These are phyloP conservation scores for Atherix ibis DNA, from an alignment of 2,888 invertebrate species.

Conservation along the genomic window DNA sequence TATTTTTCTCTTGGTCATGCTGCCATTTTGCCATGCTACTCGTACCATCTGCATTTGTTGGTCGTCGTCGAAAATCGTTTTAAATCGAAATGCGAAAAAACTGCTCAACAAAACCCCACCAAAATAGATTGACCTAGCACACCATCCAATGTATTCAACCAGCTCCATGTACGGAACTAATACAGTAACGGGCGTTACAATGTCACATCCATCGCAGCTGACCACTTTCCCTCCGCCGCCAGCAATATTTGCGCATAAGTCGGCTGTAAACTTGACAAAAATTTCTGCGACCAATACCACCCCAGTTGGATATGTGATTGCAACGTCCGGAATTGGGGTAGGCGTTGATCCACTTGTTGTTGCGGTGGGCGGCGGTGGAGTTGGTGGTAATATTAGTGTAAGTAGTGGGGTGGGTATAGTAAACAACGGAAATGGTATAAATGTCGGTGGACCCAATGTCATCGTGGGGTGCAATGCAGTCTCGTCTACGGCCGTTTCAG, in stretches of 20 bases:
- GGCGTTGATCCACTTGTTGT: slow-evolving; percentile 1
- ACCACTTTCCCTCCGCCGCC: slow-evolving; percentile 30
- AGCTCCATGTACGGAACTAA: slow-evolving; percentile 31
- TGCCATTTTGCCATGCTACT: no score
- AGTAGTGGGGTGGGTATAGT: no score
- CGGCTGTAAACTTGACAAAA: slow-evolving; percentile 17
- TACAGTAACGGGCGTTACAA: slow-evolving; percentile 30
- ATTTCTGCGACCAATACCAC: slow-evolving; percentile 17
- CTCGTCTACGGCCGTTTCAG: neutral
- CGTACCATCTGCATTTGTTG: no score
- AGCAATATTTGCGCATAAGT: slow-evolving; percentile 26
- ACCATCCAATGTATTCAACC: slow-evolving; percentile 32
- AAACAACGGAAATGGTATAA: no score
- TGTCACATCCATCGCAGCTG: slow-evolving; percentile 34
- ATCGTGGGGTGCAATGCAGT: neutral
- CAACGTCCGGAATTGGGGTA: slow-evolving; percentile 5
- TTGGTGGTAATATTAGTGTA: neutral
- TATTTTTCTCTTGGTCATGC: no score
- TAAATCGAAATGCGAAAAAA: no score
- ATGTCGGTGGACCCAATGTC: slow-evolving; percentile 1
- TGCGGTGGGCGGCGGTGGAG: slow-evolving; percentile 7
- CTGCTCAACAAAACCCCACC: no score
- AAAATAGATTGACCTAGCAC: slow-evolving; percentile 33
- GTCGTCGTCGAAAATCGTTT: no score
- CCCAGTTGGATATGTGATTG: slow-evolving; percentile 1